phyloP scores from a whole-genome alignment of 2,888 invertebrate species.

The Eupsilia transversa region DNA sequence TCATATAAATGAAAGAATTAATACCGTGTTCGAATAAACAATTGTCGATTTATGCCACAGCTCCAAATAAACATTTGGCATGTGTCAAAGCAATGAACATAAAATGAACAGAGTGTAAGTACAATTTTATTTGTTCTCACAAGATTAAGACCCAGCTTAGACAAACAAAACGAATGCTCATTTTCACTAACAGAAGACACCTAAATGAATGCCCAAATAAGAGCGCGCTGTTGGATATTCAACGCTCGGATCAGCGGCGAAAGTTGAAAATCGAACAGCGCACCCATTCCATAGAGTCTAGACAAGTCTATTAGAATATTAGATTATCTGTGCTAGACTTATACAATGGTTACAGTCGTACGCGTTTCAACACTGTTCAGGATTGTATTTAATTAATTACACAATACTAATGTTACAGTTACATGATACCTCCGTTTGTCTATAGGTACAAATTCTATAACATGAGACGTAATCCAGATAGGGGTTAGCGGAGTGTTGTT shows the following conservation, averaged over 20 bases:
- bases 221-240: too few relatives aligned
- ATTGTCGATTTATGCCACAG: too few relatives aligned
- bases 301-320: constrained; percentile 28
- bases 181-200: too few relatives aligned
- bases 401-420: constrained; percentile 11
- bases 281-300: constrained; percentile 16
- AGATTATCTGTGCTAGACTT: constrained; percentile 18
- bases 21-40: too few relatives aligned
- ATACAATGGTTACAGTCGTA: background rate
- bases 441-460: background rate
- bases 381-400: constrained; percentile 20
- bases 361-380: background rate
- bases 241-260: too few relatives aligned
- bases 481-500: background rate
- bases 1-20: too few relatives aligned
- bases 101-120: constrained; percentile 1
- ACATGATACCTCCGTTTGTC: constrained; percentile 15
- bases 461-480: background rate
- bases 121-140: constrained; percentile 1
- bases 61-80: background rate
- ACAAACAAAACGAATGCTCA: background rate
- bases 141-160: background rate
- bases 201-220: too few relatives aligned
- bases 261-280: background rate
- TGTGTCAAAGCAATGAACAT: background rate